Conservation (phyloP, 2,888 invertebrate genomes). For the Pyrochroa serraticornis region DNA sequence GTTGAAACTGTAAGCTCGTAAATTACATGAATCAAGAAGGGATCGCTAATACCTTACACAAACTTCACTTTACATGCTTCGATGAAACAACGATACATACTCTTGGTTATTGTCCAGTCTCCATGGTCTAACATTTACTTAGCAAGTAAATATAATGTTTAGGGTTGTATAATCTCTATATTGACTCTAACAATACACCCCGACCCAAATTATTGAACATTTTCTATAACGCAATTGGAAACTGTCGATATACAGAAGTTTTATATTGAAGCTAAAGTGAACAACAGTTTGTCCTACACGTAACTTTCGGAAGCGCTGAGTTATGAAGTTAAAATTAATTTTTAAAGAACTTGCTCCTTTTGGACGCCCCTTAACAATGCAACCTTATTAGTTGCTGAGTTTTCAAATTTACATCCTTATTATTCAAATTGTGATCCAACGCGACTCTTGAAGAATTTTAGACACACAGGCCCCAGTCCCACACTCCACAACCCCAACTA, state of each 20-base stretch:
- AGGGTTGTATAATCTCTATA: slow-evolving; percentile 11
- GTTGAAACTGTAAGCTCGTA: slow-evolving; percentile 18
- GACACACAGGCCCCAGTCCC: no score
- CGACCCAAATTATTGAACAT: background rate
- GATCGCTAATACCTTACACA: slow-evolving; percentile 22
- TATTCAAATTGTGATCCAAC: slow-evolving; percentile 10
- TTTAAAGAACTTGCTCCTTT: slow-evolving; percentile 3
- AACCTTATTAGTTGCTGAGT: slow-evolving; percentile 17
- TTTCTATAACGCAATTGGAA: slow-evolving; percentile 7
- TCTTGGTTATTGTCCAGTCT: slow-evolving; percentile 21
- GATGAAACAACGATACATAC: slow-evolving; percentile 8
- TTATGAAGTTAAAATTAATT: slow-evolving; percentile 20
- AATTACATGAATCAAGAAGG: slow-evolving; percentile 18
- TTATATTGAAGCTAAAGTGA: slow-evolving; percentile 3
- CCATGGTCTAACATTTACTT: slow-evolving; percentile 5
- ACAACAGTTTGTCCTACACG: slow-evolving; percentile 1
- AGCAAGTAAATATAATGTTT: slow-evolving; percentile 21
- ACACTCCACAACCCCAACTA: no score
- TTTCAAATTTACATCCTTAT: slow-evolving; percentile 16
- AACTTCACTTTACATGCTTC: slow-evolving; percentile 26
- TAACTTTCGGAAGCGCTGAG: background rate
- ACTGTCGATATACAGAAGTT: slow-evolving; percentile 7
- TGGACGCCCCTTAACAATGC: slow-evolving; percentile 10
- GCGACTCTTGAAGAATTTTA: background rate
- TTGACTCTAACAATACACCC: slow-evolving; percentile 6